phyloP scores from a whole-genome alignment of 2,797 vertebrate genomes.

The Phalanger gymnotis region DNA sequence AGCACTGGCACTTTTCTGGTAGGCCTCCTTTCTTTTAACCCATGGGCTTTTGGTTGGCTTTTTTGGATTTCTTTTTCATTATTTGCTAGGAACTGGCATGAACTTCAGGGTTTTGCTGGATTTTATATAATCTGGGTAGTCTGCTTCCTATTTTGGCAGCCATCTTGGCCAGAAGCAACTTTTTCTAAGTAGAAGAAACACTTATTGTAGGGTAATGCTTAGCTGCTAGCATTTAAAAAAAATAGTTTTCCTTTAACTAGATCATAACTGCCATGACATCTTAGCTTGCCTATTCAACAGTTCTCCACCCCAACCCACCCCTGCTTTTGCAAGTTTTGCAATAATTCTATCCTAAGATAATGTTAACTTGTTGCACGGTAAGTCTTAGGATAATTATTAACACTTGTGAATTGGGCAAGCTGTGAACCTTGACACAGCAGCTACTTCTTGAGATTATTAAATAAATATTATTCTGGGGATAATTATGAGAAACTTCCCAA shows the following conservation, averaged over 20 bases:
- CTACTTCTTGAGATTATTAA: not conserved
- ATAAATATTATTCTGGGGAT: not conserved
- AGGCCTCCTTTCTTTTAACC: not conserved
- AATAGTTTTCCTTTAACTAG: not conserved
- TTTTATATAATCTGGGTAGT: not conserved
- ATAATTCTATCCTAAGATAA: not conserved
- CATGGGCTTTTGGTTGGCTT: not conserved
- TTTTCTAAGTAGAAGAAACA: not conserved
- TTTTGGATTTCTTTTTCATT: not conserved
- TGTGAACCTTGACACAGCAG: not conserved
- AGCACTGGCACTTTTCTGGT: not conserved
- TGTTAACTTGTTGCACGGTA: not conserved
- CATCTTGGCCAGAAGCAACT: not conserved
- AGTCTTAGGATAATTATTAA: not conserved
- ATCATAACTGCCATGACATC: not conserved
- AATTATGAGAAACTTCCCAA: not conserved
- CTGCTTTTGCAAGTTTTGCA: not conserved
- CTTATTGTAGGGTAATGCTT: not conserved
- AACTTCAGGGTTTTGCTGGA: not conserved
- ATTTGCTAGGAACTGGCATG: not conserved
- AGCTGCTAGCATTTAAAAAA: not conserved
- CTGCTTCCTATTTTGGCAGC: not conserved
- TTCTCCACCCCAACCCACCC: not conserved
- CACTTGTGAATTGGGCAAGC: not conserved
- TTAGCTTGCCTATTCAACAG: not conserved